Conservation (phyloP, 2,797 vertebrate genomes). For the Macropodus opercularis region DNA sequence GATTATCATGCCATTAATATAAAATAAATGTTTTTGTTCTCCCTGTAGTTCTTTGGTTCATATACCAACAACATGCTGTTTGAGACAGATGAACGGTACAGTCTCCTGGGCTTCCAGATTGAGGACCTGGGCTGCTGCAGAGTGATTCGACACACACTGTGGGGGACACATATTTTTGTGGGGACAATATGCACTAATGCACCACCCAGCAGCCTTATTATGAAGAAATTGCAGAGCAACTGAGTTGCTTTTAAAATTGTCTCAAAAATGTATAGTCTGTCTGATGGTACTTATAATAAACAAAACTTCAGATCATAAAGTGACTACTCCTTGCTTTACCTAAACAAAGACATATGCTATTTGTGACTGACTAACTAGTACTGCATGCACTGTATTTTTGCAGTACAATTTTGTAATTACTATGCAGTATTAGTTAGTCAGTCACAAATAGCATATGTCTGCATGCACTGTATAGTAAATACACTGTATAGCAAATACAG, state of each 20-base stretch:
- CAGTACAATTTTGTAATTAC: no score
- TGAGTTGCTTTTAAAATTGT: not conserved
- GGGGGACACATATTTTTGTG: not conserved
- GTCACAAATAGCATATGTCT: no score
- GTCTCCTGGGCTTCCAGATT: not conserved
- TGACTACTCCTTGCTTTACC: no score
- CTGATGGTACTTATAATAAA: no score
- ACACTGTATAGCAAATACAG: no score
- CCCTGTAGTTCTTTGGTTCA: not conserved
- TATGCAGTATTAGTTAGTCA: no score
- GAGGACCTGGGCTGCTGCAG: not conserved
- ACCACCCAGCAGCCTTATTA: not conserved
- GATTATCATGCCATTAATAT: no score
- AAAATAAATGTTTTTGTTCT: not conserved
- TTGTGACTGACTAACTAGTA: no score
- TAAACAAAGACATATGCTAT: no score
- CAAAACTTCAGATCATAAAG: no score
- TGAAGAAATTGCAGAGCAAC: not conserved
- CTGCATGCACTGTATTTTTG: no score
- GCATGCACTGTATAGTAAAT: no score
- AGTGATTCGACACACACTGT: not conserved
- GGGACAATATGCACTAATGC: not conserved
- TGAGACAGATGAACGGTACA: not conserved
- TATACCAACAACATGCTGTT: conserved; percentile 1
- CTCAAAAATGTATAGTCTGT: not conserved